Percentiles rank a stretch among this genome's conserved stretches.
phyloP scores from a whole-genome alignment of 2,888 invertebrate species.

The Drosophila stalkeri region DNA sequence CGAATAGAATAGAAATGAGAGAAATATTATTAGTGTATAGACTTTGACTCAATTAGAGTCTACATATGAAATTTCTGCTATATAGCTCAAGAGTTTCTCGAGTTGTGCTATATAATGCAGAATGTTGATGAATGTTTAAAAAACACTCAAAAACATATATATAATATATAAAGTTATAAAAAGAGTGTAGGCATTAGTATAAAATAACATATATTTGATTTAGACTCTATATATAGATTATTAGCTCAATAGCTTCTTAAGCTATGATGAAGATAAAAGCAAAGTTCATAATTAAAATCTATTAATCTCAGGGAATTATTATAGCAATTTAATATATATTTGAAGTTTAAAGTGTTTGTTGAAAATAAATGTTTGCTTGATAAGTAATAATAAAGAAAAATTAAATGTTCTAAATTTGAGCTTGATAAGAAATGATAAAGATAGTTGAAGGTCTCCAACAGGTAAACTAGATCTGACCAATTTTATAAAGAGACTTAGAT shows the following conservation, averaged over 20 bases:
- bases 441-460: background rate
- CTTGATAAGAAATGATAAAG: background rate
- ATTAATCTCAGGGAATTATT: background rate
- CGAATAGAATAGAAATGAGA: too few relatives aligned
- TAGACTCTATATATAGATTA: background rate
- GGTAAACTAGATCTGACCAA: background rate
- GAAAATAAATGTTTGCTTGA: background rate
- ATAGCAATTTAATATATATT: background rate
- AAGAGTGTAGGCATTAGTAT: too few relatives aligned
- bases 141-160: too few relatives aligned
- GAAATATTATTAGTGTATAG: too few relatives aligned
- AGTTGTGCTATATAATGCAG: background rate
- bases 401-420: background rate
- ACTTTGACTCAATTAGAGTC: too few relatives aligned
- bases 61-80: background rate
- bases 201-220: too few relatives aligned
- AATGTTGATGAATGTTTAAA: too few relatives aligned
- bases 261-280: background rate
- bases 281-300: background rate
- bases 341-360: background rate
- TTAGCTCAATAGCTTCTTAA: background rate
- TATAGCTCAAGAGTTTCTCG: background rate
- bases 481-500: background rate
- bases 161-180: too few relatives aligned
- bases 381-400: background rate